Evolutionary conservation across 2,797 vertebrate species (phyloP).

Genomic region (Lutjanus campechanus): DNA sequence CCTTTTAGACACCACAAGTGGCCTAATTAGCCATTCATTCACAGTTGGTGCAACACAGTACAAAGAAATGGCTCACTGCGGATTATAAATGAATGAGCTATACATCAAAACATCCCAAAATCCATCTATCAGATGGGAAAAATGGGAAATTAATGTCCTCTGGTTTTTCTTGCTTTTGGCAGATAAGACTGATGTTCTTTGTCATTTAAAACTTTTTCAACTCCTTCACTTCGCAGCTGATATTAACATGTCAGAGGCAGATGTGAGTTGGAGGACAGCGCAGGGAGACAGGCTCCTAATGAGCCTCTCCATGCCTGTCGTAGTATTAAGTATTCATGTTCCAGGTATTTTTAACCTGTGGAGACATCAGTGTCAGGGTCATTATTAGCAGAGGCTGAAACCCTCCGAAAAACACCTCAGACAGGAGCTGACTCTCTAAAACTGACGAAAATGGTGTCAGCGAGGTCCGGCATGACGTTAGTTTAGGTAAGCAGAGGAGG

Average conservation of each 20-base stretch:
- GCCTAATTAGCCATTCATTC: conserved; percentile 60
- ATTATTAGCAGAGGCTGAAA: conserved; percentile 25
- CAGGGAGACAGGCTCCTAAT: conserved; percentile 42
- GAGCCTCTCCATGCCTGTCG: conserved; percentile 46
- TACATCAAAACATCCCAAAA: conserved; percentile 33
- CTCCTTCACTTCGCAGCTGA: conserved; percentile 1
- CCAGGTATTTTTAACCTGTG: conserved; percentile 72
- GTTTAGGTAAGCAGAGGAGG: conserved; percentile 18
- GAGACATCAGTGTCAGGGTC: conserved; percentile 52
- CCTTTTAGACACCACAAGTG: conserved; percentile 57
- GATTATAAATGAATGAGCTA: conserved; percentile 31
- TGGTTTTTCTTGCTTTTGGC: background rate
- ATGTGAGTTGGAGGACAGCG: conserved; percentile 33
- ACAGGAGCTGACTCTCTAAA: conserved; percentile 29
- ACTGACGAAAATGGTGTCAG: conserved; percentile 2
- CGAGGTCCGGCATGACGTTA: background rate
- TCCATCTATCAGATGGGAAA: conserved; percentile 7
- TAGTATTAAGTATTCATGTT: conserved; percentile 71
- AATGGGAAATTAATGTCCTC: conserved; percentile 14
- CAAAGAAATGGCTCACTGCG: conserved; percentile 27
- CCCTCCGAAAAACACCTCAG: conserved; percentile 21
- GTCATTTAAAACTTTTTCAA: conserved; percentile 35
- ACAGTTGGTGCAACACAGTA: conserved; percentile 43
- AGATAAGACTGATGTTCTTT: conserved; percentile 14
- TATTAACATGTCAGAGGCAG: conserved; percentile 23